Percentiles rank a stretch among this genome's conserved stretches.
phyloP scores from a whole-genome alignment of 1,140 invertebrate species.

The Zeugodacus cucurbitae region DNA sequence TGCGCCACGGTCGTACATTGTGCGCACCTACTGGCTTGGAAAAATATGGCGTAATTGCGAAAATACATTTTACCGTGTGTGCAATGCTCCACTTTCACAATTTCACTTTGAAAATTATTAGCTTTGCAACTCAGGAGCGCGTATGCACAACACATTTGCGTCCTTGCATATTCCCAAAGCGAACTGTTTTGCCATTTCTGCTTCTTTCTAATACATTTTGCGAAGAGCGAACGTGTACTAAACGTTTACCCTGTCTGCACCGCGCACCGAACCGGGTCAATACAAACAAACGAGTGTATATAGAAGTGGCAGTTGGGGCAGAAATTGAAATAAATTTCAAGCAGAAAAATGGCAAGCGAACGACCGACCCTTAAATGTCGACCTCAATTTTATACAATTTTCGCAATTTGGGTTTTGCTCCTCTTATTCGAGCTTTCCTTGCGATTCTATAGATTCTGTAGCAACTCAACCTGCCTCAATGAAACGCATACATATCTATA shows the following conservation, averaged over 20 bases:
- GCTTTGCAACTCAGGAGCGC: not conserved
- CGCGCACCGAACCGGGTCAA: not conserved
- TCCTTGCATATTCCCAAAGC: not conserved
- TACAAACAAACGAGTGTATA: not conserved
- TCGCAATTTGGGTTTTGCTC: not conserved
- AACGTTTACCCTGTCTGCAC: not conserved
- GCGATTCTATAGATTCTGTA: not conserved
- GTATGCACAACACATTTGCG: not conserved
- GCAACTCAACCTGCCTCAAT: conserved; percentile 21
- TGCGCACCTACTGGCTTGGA: not conserved
- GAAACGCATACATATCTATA: not conserved
- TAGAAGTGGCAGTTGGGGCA: not conserved
- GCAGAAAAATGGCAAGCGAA: not conserved
- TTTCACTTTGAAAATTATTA: not conserved
- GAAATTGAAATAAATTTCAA: not conserved
- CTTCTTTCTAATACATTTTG: not conserved
- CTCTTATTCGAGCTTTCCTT: not conserved
- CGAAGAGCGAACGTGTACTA: not conserved
- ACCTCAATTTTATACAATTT: conserved; percentile 36
- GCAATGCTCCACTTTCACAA: not conserved
- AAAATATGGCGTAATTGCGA: conserved; percentile 12
- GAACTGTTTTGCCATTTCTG: not conserved
- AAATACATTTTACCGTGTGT: not conserved
- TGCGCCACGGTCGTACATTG: not conserved
- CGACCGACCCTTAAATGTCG: conserved; percentile 14